Conservation (phyloP, 2,113 vertebrate genomes). For the Lipophrys pholis region DNA sequence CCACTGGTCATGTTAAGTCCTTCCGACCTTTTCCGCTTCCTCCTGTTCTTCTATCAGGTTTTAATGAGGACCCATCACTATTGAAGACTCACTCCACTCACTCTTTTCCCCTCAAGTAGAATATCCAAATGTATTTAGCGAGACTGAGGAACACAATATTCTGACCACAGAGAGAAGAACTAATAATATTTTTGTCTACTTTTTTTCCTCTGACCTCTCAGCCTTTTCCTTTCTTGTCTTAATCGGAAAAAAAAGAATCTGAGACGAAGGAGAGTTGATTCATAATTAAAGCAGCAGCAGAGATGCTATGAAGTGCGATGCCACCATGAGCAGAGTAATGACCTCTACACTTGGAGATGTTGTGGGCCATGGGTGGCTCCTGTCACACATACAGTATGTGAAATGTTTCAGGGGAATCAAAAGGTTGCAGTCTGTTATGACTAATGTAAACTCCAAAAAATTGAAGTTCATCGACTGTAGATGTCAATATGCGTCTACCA, state of each 20-base stretch:
- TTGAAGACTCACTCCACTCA: not conserved
- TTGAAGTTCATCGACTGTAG: too few species aligned
- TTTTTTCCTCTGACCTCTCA: conserved; percentile 9
- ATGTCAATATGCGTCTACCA: too few species aligned
- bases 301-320: conserved; percentile 43
- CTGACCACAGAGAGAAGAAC: not conserved
- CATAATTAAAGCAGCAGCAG: conserved; percentile 49
- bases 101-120: not conserved
- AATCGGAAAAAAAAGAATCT: too few species aligned
- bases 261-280: not conserved
- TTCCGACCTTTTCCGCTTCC: not conserved
- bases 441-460: too few species aligned
- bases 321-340: conserved; percentile 42
- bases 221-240: conserved; percentile 22
- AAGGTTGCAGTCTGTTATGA: too few species aligned
- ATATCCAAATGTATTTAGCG: not conserved
- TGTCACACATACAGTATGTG: not conserved
- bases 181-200: not conserved
- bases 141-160: conserved; percentile 5
- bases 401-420: not conserved
- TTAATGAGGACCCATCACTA: conserved; percentile 1
- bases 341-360: conserved; percentile 43
- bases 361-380: not conserved
- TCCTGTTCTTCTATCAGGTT: not conserved
- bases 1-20: not conserved